A percentile compares a stretch with the other conserved stretches of the same genome.
Evolutionary conservation across 2,113 vertebrate species (phyloP).

Genomic region (Clarias batrachus): DNA sequence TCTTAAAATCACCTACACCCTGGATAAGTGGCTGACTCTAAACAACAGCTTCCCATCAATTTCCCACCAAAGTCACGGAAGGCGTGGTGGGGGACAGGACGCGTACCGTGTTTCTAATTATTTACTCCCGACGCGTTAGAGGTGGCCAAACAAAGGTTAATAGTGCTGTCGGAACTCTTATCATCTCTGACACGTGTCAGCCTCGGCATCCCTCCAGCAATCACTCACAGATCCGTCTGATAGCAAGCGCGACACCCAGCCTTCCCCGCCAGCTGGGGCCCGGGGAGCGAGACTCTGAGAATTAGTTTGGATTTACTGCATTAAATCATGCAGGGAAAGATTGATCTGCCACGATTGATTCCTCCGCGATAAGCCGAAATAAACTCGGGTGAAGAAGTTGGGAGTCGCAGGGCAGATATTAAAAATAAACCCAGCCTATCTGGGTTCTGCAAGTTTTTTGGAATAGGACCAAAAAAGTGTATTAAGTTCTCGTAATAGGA

Average conservation of each 20-base stretch:
- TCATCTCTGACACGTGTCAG: constrained; percentile 47
- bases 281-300: neutral
- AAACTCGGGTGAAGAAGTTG: neutral
- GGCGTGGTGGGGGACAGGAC: constrained; percentile 51
- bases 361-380: neutral
- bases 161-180: constrained; percentile 66
- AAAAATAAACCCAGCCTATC: neutral
- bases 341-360: constrained; percentile 12
- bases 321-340: constrained; percentile 4
- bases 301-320: constrained; percentile 22
- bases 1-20: constrained; percentile 12
- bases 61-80: constrained; percentile 32
- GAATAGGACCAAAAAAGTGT: neutral
- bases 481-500: neutral
- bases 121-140: constrained; percentile 65
- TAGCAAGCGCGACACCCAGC: constrained; percentile 40
- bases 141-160: constrained; percentile 67
- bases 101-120: constrained; percentile 53
- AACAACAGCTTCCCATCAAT: neutral
- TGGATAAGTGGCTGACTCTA: neutral
- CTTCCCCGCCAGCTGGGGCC: constrained; percentile 5
- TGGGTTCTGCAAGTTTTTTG: neutral
- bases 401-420: neutral
- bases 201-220: constrained; percentile 14
- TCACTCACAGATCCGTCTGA: constrained; percentile 44